phyloP scores from a whole-genome alignment of 1,140 invertebrate genomes.

The Mycetomoellerius zeteki region DNA sequence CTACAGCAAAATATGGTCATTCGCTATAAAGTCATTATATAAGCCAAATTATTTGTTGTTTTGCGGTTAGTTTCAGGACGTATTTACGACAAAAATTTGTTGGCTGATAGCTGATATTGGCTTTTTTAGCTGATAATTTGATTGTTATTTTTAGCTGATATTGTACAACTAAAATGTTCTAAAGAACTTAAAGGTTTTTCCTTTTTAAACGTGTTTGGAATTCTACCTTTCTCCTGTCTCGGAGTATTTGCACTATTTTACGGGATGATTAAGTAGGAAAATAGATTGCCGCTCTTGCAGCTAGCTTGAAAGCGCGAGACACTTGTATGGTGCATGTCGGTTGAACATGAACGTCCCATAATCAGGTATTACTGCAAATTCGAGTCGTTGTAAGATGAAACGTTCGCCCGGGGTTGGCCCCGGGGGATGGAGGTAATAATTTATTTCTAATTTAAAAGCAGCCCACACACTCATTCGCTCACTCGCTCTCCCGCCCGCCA shows the following conservation, averaged over 20 bases:
- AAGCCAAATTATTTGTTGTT: too few relatives aligned
- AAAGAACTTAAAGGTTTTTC: neutral
- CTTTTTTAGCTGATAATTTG: too few relatives aligned
- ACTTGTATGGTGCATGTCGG: neutral
- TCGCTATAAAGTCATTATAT: too few relatives aligned
- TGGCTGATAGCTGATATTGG: too few relatives aligned
- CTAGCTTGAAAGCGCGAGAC: neutral
- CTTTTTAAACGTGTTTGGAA: neutral
- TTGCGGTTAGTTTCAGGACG: too few relatives aligned
- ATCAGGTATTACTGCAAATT: conserved; percentile 49
- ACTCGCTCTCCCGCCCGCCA: conserved; percentile 22
- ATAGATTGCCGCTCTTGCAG: conserved; percentile 9
- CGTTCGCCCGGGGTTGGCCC: neutral
- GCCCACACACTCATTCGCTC: conserved; percentile 5
- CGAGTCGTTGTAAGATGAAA: conserved; percentile 15
- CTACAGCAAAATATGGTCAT: too few relatives aligned
- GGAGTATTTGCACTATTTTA: neutral
- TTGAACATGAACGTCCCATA: conserved; percentile 26
- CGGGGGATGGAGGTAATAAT: conserved; percentile 51
- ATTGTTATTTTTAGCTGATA: too few relatives aligned
- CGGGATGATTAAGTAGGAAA: neutral
- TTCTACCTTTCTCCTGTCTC: neutral
- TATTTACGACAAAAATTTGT: too few relatives aligned
- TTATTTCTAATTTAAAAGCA: conserved; percentile 65
- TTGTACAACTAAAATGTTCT: too few relatives aligned